Conservation (phyloP, 2,797 vertebrate species). For the Philypnodon macrostomus region DNA sequence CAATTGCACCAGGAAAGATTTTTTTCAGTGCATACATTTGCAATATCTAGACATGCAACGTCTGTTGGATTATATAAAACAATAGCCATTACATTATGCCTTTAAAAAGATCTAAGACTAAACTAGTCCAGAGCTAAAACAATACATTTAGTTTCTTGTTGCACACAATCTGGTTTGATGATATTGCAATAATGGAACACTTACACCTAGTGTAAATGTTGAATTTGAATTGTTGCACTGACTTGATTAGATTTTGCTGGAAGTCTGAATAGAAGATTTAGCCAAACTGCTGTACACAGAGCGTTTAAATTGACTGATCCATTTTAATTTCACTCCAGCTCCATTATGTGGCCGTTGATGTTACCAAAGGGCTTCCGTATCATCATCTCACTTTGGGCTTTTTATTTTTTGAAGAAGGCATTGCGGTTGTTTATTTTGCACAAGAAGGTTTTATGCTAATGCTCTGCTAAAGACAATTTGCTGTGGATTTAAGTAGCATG, state of each 20-base stretch:
- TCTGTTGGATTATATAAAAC: no score
- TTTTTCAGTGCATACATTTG: no score
- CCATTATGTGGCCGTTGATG: conserved; percentile 52
- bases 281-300: conserved; percentile 12
- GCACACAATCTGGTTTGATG: no score
- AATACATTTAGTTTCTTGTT: no score
- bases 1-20: no score
- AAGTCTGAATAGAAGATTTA: conserved; percentile 8
- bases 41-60: no score
- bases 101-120: no score
- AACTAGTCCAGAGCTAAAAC: no score
- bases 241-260: conserved; percentile 3
- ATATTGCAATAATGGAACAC: no score
- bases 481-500: conserved; percentile 63
- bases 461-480: conserved; percentile 58
- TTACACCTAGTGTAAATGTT: not conserved
- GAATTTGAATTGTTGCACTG: not conserved
- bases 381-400: conserved; percentile 52
- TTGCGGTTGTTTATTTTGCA: conserved; percentile 61
- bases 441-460: conserved; percentile 68
- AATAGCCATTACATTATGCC: no score
- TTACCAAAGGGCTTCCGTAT: conserved; percentile 50
- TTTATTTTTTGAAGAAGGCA: conserved; percentile 48
- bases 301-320: conserved; percentile 49
- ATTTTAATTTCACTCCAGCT: conserved; percentile 57